Base-by-base conservation (phyloP, 2,113 vertebrate genomes). In the Microtus richardsoni region DNA sequence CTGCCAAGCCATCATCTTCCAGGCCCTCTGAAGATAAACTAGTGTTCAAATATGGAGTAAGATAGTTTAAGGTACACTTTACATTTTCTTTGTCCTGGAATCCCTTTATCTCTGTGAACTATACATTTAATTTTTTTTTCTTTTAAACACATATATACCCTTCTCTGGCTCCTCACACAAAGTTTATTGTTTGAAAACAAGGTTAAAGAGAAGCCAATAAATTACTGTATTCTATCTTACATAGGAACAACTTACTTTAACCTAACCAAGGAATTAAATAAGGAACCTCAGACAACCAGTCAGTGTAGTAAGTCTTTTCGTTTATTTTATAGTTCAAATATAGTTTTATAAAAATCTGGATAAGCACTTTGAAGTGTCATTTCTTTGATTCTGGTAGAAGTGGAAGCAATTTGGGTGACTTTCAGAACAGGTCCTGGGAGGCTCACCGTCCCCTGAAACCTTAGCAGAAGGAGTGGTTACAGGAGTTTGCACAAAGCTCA, bases 401-500 rank as follows among this genome's bases (percentile, higher is more conserved):
- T 86, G n/a, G 73, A 41, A 44, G 82, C 62, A 47, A 49, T 91
- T 47, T 90, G 58, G 71, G 36, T 52, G 74, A 75, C 11, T 82
- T 74, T 28, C 58, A 71, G 82, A 78, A 78, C 44, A 78, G 68
- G n/a, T 52, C 90, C 74, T 24, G 30, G 71, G 77, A 85, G 66
- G 44, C 13, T 52, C 49, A 52, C 12, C 13, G 49, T 52, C 49
- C 13, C 49, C 28, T 89, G 19, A 88, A 82, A 89, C 60, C 83
- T 92, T 33, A 83, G 88, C 92, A 94, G 95, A 97, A 98, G 96
- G 95, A 13, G 39, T 10, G 4, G 95, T 89, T 82, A 80, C 60
- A 85, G 87, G 95, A 71, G 77, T 93, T 96, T 79, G 70, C 64
- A 77, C 28, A 70, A 97, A 97, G 95, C 64, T 88, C 49, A 73